Evolutionary conservation across 2,888 invertebrate genomes (phyloP).

Genomic region (Nomada ferruginata): DNA sequence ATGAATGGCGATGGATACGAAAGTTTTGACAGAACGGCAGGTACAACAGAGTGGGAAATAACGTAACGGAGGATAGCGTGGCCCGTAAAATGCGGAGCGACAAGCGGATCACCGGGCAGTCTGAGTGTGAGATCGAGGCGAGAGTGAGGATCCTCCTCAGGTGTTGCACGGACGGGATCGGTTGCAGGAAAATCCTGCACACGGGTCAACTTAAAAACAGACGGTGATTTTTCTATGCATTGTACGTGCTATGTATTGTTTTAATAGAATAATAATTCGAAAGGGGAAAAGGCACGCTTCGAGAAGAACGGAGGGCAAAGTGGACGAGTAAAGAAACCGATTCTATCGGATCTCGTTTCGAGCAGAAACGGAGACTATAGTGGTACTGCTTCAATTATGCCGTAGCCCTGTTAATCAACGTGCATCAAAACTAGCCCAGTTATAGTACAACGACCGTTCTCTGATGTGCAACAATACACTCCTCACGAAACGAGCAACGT

Average conservation of each 20-base stretch:
- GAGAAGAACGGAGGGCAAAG: no score
- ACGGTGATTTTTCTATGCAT: background rate
- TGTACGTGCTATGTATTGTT: no score
- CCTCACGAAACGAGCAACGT: slow-evolving; percentile 19
- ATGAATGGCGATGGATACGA: slow-evolving; percentile 9
- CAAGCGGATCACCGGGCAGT: slow-evolving; percentile 36
- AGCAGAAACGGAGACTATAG: slow-evolving; percentile 19
- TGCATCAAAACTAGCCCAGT: slow-evolving; percentile 79
- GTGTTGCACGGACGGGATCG: slow-evolving; percentile 2
- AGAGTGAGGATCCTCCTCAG: slow-evolving; percentile 9
- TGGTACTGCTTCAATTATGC: slow-evolving; percentile 35
- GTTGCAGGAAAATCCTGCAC: background rate
- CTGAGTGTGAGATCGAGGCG: slow-evolving; percentile 28
- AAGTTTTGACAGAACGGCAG: slow-evolving; percentile 8
- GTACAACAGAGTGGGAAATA: background rate
- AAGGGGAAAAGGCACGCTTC: background rate
- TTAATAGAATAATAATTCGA: no score
- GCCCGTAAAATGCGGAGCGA: slow-evolving; percentile 35
- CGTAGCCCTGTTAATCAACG: slow-evolving; percentile 75
- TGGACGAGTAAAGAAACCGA: background rate
- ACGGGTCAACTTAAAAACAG: background rate
- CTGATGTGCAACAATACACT: slow-evolving; percentile 22
- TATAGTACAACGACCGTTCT: slow-evolving; percentile 67
- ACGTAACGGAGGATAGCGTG: slow-evolving; percentile 47
- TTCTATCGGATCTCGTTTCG: background rate